These are phyloP conservation scores for Drosophila teissieri DNA, from an alignment of 1,140 invertebrate genomes.

Conservation along the genomic window DNA sequence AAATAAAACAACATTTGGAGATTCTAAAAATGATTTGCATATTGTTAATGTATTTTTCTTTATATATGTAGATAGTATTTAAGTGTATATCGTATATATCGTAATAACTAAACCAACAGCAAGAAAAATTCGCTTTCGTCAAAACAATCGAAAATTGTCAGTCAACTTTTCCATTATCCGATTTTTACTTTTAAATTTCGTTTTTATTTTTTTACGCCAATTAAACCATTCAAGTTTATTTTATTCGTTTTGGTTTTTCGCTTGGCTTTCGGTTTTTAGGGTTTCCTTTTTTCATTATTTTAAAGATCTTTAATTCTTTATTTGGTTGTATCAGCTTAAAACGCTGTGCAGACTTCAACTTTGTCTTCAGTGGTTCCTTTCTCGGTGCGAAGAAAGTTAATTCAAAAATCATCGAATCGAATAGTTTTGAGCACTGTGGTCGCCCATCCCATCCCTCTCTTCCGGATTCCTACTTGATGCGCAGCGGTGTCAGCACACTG, in stretches of 20 bases:
- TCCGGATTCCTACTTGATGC: conserved; percentile 67
- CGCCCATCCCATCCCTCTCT: conserved; percentile 18
- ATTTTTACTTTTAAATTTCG: conserved; percentile 32
- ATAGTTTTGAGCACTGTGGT: conserved; percentile 63
- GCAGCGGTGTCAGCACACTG: conserved; percentile 80
- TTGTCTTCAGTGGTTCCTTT: conserved; percentile 54
- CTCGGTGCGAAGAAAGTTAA: conserved; percentile 33
- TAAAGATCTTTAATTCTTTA: conserved; percentile 58
- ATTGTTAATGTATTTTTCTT: conserved; percentile 63
- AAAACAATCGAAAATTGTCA: conserved; percentile 61
- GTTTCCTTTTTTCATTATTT: conserved; percentile 45
- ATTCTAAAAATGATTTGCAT: conserved; percentile 48
- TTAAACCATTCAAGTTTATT: conserved; percentile 28
- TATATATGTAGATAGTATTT: conserved; percentile 40
- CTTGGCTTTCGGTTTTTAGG: conserved; percentile 29
- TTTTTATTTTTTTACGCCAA: conserved; percentile 37
- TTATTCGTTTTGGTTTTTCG: conserved; percentile 52
- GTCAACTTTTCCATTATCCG: conserved; percentile 65
- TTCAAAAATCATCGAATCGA: conserved; percentile 61
- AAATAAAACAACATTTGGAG: conserved; percentile 67
- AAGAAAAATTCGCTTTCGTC: conserved; percentile 83
- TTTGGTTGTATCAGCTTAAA: conserved; percentile 79
- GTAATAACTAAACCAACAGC: conserved; percentile 80
- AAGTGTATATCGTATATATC: conserved; percentile 68
- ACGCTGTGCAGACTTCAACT: conserved; percentile 74